Conservation (phyloP, 1,140 invertebrate genomes). For the Drosophila azteca region DNA sequence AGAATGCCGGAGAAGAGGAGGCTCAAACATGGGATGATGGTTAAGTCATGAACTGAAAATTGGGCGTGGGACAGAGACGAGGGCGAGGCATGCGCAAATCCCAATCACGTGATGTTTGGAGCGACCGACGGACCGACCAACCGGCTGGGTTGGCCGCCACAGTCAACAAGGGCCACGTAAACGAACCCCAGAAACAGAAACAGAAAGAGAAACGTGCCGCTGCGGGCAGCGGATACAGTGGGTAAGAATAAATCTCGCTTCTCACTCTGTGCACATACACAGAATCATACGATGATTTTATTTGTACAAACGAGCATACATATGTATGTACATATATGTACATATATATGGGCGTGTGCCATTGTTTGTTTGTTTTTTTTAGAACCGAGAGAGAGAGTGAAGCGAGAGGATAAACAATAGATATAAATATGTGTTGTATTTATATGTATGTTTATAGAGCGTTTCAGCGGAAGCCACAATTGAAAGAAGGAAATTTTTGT, state of each 20-base stretch:
- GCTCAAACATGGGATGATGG: neutral
- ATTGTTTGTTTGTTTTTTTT: constrained; percentile 27
- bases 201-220: neutral
- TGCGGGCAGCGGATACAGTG: constrained; percentile 18
- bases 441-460: constrained; percentile 3
- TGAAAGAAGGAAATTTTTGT: constrained; percentile 26
- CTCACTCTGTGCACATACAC: constrained; percentile 38
- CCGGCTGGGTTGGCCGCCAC: constrained; percentile 21
- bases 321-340: neutral
- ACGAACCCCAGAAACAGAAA: constrained; percentile 29
- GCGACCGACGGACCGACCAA: no score
- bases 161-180: constrained; percentile 64
- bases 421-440: constrained; percentile 12
- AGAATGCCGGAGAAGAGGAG: constrained; percentile 36
- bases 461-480: constrained; percentile 27
- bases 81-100: constrained; percentile 58
- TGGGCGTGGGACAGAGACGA: constrained; percentile 13
- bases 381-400: neutral
- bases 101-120: constrained; percentile 69
- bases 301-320: constrained; percentile 16
- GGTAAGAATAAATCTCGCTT: constrained; percentile 10
- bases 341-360: constrained; percentile 43
- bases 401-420: constrained; percentile 32
- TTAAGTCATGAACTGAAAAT: constrained; percentile 1
- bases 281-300: constrained; percentile 67